phyloP scores from a whole-genome alignment of 2,797 vertebrate genomes.

The Urosaurus nigricauda region DNA sequence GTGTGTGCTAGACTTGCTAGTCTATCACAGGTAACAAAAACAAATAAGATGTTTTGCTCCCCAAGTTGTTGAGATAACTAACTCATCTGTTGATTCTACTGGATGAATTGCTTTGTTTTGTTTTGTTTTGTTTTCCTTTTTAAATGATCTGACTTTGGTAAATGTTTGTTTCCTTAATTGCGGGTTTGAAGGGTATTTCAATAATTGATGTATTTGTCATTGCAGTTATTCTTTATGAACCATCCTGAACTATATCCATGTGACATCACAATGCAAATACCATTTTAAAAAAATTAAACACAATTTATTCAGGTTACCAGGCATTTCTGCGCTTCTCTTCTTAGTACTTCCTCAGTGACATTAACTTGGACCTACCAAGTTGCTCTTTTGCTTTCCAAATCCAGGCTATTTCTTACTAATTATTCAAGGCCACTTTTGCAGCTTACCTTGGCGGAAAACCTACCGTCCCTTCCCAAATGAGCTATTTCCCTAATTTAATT shows the following conservation, averaged over 20 bases:
- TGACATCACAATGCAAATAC: not conserved
- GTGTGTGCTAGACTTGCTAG: not conserved
- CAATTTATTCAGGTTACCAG: not conserved
- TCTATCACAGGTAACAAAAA: not conserved
- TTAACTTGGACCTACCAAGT: not conserved
- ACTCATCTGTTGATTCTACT: not conserved
- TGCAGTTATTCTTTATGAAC: not conserved
- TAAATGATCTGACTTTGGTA: not conserved
- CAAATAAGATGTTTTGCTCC: not conserved
- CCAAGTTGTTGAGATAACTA: not conserved
- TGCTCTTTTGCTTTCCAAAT: not conserved
- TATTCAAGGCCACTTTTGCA: not conserved
- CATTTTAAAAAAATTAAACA: not conserved
- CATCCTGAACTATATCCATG: not conserved
- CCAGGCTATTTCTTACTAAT: not conserved
- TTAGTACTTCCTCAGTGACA: not conserved
- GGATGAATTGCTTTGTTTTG: not conserved
- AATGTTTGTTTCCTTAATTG: not conserved
- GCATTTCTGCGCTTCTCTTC: not conserved
- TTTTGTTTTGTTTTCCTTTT: not conserved
- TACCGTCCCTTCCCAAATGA: not conserved
- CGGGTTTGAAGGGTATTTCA: not conserved
- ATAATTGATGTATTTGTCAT: not conserved
- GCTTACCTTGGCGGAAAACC: not conserved
- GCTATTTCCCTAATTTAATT: slow-evolving; percentile 34